These are phyloP conservation scores for Odocoileus hemionus DNA, from an alignment of 2,113 vertebrate genomes.

Conservation along the genomic window DNA sequence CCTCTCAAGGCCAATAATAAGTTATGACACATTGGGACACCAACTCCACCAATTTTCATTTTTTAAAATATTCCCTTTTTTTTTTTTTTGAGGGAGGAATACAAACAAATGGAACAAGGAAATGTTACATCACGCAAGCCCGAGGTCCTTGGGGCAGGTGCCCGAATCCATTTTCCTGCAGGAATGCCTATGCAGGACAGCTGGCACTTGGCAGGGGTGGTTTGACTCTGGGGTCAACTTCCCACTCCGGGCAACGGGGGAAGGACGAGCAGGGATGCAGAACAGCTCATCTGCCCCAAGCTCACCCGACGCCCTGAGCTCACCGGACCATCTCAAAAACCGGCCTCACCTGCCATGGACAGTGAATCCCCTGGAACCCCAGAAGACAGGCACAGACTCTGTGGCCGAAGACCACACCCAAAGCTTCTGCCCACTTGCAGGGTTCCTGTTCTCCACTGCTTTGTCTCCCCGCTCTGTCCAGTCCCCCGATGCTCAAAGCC, in stretches of 20 bases:
- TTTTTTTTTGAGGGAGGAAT: neutral
- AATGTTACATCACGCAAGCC: neutral
- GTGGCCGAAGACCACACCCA: rapidly evolving
- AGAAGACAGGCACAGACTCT: neutral
- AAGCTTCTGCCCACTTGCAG: neutral
- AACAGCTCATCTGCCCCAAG: neutral
- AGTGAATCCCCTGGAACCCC: neutral
- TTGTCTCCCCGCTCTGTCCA: neutral
- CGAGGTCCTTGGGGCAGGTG: too few relatives aligned
- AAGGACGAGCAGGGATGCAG: neutral
- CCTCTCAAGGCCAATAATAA: neutral
- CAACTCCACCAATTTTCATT: neutral
- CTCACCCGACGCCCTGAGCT: neutral
- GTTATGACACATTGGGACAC: neutral
- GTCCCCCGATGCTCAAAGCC: neutral
- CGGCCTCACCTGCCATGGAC: neutral
- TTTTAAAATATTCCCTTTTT: too few relatives aligned
- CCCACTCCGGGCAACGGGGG: neutral
- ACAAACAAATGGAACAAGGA: neutral
- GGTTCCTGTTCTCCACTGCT: neutral
- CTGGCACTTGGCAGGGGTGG: too few relatives aligned
- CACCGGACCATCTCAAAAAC: neutral
- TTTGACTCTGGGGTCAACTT: neutral
- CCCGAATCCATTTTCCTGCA: neutral
- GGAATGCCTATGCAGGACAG: neutral